Base-by-base conservation (phyloP, 2,888 invertebrate species). In the Cantharis lateralis region DNA sequence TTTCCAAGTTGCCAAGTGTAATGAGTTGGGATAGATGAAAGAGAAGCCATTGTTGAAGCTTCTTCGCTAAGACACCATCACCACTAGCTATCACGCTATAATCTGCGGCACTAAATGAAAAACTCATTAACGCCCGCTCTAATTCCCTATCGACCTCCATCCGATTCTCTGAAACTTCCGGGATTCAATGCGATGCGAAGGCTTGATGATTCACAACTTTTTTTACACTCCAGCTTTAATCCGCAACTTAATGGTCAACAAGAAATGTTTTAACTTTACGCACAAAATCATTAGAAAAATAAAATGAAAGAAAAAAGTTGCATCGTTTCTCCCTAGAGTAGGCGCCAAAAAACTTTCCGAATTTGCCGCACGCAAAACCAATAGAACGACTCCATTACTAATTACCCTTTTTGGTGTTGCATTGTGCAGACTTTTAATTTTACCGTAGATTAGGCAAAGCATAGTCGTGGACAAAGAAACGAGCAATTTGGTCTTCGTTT, bases 31-130 rank as follows among this genome's bases (percentile, higher is more conserved):
- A 76, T 74, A 70, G 71, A 70, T 80, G 77, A 82, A 82, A 81
- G 82, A 82, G 83, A 80, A 69, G 80, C 80, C 81, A 81, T 83
- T 82, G 83, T 82, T 79, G 81, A 81, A 82, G 82, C 77, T 80
- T 72, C 68, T 48, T 72, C 81, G 80, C 81, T 80, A 82, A 82
- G 82, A 83, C 82, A 82, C 82, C 78, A 80, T 64, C 82, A 82
- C 81, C 78, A 80, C 66, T 72, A 71, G 84, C 82, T 84, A 84
- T 85, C 84, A 84, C 82, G 82, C 83, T 83, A 82, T 84, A 86
- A 86, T 84, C 83, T 83, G 83, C 79, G 83, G 80, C 81, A 82
- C 84, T 85, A 85, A 86, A 86, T 86, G 86, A 86, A 86, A 86
- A 86, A 86, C 83, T 85, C 85, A 86, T 86, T 86, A 86, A 85